Conservation (phyloP, 2,797 vertebrate genomes). For the Steatocranus sp. region DNA sequence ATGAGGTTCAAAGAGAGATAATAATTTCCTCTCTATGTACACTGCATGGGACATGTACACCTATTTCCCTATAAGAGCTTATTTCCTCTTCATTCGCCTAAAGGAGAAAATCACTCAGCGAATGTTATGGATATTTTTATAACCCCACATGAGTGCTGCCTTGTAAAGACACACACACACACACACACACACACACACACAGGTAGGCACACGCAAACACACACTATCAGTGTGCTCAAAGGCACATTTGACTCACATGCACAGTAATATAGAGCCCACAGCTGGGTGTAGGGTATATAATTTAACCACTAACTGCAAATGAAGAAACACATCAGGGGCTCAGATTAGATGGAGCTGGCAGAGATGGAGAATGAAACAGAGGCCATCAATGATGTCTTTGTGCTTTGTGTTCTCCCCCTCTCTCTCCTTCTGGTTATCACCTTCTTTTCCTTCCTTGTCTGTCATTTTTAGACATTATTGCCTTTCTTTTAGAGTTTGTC, state of each 20-base stretch:
- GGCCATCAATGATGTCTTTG: conserved; percentile 4
- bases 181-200: neutral
- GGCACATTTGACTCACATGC: neutral
- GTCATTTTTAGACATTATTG: conserved; percentile 53
- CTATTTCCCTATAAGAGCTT: conserved; percentile 10
- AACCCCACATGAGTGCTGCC: neutral
- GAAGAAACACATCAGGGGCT: conserved; percentile 49
- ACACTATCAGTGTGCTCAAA: neutral
- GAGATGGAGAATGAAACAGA: conserved; percentile 47
- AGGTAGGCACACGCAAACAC: neutral
- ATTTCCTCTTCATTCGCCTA: conserved; percentile 4
- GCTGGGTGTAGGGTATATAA: conserved; percentile 28
- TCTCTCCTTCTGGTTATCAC: neutral
- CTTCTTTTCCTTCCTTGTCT: conserved; percentile 13
- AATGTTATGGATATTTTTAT: conserved; percentile 31
- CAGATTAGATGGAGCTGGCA: conserved; percentile 41
- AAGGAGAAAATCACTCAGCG: conserved; percentile 33
- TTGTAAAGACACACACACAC: neutral
- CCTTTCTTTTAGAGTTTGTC: conserved; percentile 45
- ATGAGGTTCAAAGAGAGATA: neutral
- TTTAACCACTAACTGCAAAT: conserved; percentile 54
- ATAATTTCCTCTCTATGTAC: neutral
- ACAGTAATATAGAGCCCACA: conserved; percentile 6
- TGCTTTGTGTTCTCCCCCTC: neutral
- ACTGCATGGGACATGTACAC: neutral